These are phyloP conservation scores for Ptychobarbus kaznakovi DNA, from an alignment of 2,797 vertebrate species.

Conservation along the genomic window DNA sequence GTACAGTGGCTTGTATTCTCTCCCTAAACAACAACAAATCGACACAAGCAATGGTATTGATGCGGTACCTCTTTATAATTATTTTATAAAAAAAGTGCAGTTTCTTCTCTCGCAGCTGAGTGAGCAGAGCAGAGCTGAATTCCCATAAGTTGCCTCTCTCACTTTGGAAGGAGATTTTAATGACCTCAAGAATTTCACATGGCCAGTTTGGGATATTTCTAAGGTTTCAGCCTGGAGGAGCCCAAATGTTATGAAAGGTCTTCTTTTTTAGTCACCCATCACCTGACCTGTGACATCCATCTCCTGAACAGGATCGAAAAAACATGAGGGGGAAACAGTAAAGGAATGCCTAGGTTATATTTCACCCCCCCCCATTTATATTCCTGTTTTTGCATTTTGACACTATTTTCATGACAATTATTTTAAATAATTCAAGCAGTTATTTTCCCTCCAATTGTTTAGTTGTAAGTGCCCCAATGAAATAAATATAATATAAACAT, in stretches of 20 bases:
- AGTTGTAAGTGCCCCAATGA: not conserved
- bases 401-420: not conserved
- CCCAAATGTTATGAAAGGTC: not conserved
- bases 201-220: not conserved
- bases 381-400: not conserved
- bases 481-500: too few species aligned
- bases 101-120: conserved; percentile 51
- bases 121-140: conserved; percentile 60
- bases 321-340: not conserved
- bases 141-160: conserved; percentile 71
- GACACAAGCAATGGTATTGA: conserved; percentile 55
- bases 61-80: conserved; percentile 56
- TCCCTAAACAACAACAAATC: conserved; percentile 49
- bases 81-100: conserved; percentile 53
- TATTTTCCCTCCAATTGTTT: not conserved
- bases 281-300: conserved; percentile 13
- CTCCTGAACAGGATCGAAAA: not conserved
- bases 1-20: conserved; percentile 59
- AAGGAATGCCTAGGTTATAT: not conserved
- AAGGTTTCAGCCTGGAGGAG: conserved; percentile 16
- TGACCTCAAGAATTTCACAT: conserved; percentile 62
- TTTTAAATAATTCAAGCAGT: not conserved
- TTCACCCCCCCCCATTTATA: not conserved
- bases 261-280: conserved; percentile 8
- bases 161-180: conserved; percentile 70